Percentiles rank a stretch among this genome's conserved stretches.
Conservation (phyloP, 2,797 vertebrate genomes). For the Mionectes olivaceus region DNA sequence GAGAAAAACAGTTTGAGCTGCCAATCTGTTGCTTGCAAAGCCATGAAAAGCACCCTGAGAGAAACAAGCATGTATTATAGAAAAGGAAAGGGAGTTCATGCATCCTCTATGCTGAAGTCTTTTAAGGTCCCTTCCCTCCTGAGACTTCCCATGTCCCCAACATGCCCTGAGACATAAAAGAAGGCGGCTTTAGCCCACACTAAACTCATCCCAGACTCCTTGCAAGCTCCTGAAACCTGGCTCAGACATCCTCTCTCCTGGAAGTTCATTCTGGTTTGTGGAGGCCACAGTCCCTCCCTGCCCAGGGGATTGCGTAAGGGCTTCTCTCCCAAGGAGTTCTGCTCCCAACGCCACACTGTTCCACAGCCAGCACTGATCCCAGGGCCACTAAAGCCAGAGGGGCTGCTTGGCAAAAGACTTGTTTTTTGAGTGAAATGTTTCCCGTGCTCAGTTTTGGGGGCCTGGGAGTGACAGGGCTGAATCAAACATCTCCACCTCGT, state of each 20-base stretch:
- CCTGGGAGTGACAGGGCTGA: accelerated
- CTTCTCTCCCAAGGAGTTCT: background rate
- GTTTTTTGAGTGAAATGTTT: background rate
- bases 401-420: background rate
- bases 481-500: accelerated
- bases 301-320: accelerated
- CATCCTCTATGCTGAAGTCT: background rate
- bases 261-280: background rate
- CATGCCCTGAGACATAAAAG: background rate
- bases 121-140: background rate
- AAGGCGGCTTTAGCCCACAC: background rate
- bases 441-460: accelerated
- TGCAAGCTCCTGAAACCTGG: background rate
- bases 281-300: background rate
- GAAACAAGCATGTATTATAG: background rate
- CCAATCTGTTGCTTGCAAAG: slow-evolving; percentile 50
- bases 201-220: background rate
- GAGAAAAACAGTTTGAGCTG: slow-evolving; percentile 3
- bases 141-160: background rate
- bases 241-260: background rate
- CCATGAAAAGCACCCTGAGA: slow-evolving; percentile 13
- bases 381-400: background rate
- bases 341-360: background rate
- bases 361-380: background rate
- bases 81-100: background rate